Evolutionary conservation across 2,888 invertebrate species (phyloP).

Genomic region (Campoplex capitator): DNA sequence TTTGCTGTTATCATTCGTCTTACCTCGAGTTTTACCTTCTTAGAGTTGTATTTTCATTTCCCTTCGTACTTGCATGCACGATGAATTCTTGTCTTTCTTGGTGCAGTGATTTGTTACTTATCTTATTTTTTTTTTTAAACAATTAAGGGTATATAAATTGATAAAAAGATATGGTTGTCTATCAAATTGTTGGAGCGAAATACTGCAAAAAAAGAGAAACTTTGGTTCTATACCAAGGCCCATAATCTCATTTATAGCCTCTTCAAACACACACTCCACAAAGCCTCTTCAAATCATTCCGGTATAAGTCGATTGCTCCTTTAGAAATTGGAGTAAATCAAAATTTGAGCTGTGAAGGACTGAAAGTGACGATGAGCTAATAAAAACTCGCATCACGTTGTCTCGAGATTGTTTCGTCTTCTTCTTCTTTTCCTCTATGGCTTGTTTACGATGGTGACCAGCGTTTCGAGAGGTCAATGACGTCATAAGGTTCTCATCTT

Average conservation of each 20-base stretch:
- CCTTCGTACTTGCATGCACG: background rate
- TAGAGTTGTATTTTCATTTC: background rate
- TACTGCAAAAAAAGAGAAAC: background rate
- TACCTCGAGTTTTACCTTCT: constrained; percentile 34
- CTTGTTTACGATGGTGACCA: constrained; percentile 8
- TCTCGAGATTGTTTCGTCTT: background rate
- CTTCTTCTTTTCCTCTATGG: too few relatives aligned
- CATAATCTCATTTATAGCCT: background rate
- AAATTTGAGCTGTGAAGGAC: background rate
- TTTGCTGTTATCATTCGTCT: constrained; percentile 54
- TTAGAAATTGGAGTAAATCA: background rate
- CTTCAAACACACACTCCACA: too few relatives aligned
- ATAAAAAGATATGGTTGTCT: background rate
- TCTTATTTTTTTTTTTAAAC: background rate
- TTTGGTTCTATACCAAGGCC: background rate
- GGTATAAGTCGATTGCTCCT: background rate
- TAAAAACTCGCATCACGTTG: constrained; percentile 3
- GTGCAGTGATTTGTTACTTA: background rate
- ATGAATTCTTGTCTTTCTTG: background rate
- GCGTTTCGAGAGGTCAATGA: constrained; percentile 30
- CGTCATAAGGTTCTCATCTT: background rate
- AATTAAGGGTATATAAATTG: background rate
- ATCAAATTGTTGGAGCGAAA: background rate
- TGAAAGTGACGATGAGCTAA: background rate
- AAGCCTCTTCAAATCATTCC: background rate